Conservation (phyloP, 1,140 invertebrate genomes). For the Epicauta chinensis region DNA sequence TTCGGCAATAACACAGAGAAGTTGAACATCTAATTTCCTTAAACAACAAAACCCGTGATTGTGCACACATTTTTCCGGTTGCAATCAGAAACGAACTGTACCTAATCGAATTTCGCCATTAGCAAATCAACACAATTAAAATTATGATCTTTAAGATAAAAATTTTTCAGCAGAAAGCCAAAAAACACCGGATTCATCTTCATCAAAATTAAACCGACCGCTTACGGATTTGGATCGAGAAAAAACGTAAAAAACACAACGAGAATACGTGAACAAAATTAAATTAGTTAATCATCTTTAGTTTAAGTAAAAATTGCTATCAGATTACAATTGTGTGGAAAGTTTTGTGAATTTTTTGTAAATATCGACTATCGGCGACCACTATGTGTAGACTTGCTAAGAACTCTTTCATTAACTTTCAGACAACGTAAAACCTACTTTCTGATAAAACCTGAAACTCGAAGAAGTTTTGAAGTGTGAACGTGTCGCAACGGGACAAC, state of each 20-base stretch:
- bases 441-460: conserved; percentile 29
- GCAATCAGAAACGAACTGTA: no score
- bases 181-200: conserved; percentile 20
- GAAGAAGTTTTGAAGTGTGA: conserved; percentile 29
- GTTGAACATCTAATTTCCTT: background rate
- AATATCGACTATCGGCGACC: conserved; percentile 13
- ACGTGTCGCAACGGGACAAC: conserved; percentile 23
- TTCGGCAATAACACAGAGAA: background rate
- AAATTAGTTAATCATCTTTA: conserved; percentile 12
- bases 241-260: background rate
- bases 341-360: conserved; percentile 19
- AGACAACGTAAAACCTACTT: conserved; percentile 31
- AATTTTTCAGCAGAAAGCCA: no score
- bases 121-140: no score
- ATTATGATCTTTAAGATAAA: no score
- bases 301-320: conserved; percentile 7
- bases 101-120: no score
- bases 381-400: conserved; percentile 15
- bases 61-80: no score
- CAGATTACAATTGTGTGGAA: background rate
- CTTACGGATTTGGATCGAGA: background rate
- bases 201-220: conserved; percentile 21
- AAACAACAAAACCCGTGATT: no score
- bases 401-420: conserved; percentile 32
- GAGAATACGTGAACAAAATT: conserved; percentile 3